Evolutionary conservation across 1,140 invertebrate species (phyloP).

Genomic region (Micrasema longulum): DNA sequence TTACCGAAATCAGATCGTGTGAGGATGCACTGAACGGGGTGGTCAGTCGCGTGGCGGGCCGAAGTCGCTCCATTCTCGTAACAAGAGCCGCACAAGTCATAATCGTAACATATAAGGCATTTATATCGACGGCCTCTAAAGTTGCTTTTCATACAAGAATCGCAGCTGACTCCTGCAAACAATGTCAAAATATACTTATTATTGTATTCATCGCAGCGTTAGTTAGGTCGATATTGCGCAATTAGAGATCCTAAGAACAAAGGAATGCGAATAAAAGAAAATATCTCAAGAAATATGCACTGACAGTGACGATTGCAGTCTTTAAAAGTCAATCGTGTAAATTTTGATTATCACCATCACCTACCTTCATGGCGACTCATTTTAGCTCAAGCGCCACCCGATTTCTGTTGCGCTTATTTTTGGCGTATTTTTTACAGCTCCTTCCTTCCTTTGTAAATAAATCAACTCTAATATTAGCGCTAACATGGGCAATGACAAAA

Average conservation of each 20-base stretch:
- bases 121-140: conserved; percentile 97
- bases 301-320: conserved; percentile 20
- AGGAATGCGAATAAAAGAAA: conserved; percentile 5
- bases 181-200: conserved; percentile 50
- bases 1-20: conserved; percentile 95
- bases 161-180: conserved; percentile 94
- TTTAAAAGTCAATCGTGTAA: conserved; percentile 58
- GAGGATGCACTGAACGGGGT: conserved; percentile 98
- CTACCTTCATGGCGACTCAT: conserved; percentile 88
- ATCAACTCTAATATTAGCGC: conserved; percentile 38
- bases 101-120: conserved; percentile 98
- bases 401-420: conserved; percentile 56
- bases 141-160: conserved; percentile 98
- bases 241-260: conserved; percentile 1
- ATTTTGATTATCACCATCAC: conserved; percentile 70
- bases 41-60: conserved; percentile 92
- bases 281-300: conserved; percentile 15
- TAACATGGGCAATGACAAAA: conserved; percentile 73
- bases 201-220: conserved; percentile 15
- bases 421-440: conserved; percentile 18
- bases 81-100: conserved; percentile 96
- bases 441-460: conserved; percentile 35
- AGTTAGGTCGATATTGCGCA: conserved; percentile 28
- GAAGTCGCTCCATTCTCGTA: conserved; percentile 95
- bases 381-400: conserved; percentile 72